Conservation (phyloP, 2,113 vertebrate genomes). For the Podocnemis expansa region DNA sequence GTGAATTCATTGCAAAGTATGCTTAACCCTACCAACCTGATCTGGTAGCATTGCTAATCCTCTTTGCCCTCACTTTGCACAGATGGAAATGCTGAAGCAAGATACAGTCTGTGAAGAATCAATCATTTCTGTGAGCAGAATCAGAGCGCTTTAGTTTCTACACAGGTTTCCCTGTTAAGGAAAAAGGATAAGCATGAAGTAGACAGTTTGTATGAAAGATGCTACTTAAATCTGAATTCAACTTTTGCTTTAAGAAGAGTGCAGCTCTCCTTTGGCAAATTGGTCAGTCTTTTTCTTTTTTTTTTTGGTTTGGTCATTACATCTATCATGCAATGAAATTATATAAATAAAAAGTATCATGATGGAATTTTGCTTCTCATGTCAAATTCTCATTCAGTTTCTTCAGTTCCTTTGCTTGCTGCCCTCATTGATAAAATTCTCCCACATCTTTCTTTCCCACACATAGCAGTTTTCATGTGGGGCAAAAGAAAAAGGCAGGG, state of each 20-base stretch:
- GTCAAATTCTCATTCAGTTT: not conserved
- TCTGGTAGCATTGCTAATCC: not conserved
- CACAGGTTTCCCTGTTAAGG: not conserved
- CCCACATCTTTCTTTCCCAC: fast-evolving
- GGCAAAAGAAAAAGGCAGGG: not conserved
- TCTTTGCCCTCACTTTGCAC: not conserved
- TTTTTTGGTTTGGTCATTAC: too few species aligned
- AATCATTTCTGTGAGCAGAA: not conserved
- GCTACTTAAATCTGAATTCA: not conserved
- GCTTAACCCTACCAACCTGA: not conserved
- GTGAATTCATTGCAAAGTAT: not conserved
- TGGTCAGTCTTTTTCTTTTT: not conserved
- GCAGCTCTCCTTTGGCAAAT: not conserved
- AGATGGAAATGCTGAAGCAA: not conserved
- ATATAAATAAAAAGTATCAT: not conserved
- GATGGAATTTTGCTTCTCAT: not conserved
- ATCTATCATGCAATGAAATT: not conserved
- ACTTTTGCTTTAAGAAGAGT: not conserved
- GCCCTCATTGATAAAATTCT: not conserved
- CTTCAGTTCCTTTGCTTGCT: not conserved
- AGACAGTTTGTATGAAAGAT: not conserved
- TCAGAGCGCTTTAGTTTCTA: not conserved
- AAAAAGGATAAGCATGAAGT: not conserved
- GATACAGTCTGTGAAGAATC: not conserved
- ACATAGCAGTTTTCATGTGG: fast-evolving